Evolutionary conservation across 2,113 vertebrate species (phyloP), one percentile per base, ranked within the genome.

Genomic region (Pelecanus crispus): DNA sequence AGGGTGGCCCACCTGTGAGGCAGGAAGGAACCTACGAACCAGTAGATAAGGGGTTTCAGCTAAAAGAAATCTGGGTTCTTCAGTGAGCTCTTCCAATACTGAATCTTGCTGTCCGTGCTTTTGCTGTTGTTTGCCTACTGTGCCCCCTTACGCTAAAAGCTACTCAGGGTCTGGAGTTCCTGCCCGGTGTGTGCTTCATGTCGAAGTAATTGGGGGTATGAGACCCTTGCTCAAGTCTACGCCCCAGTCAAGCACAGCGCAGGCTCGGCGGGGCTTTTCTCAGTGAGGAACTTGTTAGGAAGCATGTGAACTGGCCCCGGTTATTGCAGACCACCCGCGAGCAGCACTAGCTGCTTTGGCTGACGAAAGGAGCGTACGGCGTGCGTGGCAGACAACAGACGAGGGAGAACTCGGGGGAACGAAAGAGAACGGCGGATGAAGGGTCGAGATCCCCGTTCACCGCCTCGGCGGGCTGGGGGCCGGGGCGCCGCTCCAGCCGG

Each of bases 361-460:
- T 49, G 18, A 26, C 2, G 0, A 29, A 44, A n/a, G n/a, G 13
- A 44, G 28, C 49, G 1, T 1, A 42, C 5, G 18, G 9, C 7
- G 6, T 11, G 55, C 36, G 7, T 0, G 78, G 59, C 83, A 16
- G 49, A 7, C 26, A 22, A 3, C 21, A 18, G 47, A 6, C 1
- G 14, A 13, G 21, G 10, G 20, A 36, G 55, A 66, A 17, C 7
- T 4, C 5, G 4, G 24, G 16, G 13, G 5, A 6, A 71, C 4
- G 29, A 2, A 15, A 9, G 1, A 11, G 25, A 9, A 14, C 0
- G 3, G 7, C 32, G 2, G 13, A 3, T 0, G 15, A 5, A 40
- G 3, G 25, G 25, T 4, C 2, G 4, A 8, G 2, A 17, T 2
- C 2, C 38, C 13, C 0, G 1, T 2, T 15, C 0, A 29, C 17